A percentile compares a stretch with the other conserved stretches of the same genome.
Conservation (phyloP, 2,113 vertebrate genomes). For the Tursiops truncatus region DNA sequence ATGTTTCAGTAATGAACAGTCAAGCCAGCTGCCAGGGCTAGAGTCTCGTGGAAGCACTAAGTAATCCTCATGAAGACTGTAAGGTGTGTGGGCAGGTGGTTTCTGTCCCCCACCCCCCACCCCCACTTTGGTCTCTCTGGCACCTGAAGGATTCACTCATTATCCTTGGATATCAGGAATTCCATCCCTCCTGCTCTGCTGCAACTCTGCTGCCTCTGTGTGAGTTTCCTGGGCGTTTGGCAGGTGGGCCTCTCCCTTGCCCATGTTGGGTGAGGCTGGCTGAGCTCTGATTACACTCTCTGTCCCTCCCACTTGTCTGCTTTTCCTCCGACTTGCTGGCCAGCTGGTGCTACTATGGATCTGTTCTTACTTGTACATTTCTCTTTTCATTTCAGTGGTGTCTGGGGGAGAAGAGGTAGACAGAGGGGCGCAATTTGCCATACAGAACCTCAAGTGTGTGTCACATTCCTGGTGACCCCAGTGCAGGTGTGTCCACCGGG, state of each 20-base stretch:
- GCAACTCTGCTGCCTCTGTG: neutral
- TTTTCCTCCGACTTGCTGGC: conserved; percentile 1
- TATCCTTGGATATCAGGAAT: neutral
- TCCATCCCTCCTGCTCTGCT: neutral
- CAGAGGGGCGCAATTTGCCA: neutral
- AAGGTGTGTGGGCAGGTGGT: neutral
- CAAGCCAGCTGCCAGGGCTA: neutral
- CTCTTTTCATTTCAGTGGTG: neutral
- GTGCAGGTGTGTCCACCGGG: too few species aligned
- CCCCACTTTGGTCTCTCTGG: neutral
- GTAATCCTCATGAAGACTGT: neutral
- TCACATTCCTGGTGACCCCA: neutral
- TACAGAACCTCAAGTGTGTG: neutral
- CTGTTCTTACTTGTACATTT: neutral
- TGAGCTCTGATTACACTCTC: neutral
- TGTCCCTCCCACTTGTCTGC: neutral
- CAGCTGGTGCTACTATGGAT: neutral
- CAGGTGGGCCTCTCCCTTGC: neutral
- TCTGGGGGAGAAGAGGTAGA: neutral
- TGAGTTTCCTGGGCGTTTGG: neutral
- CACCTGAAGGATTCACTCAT: neutral
- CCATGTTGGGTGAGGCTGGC: neutral
- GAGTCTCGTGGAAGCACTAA: neutral
- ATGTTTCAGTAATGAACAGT: neutral
- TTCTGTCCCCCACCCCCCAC: neutral